Base-by-base conservation (phyloP, 2,888 invertebrate genomes). In the Stictocephala bisonia region DNA sequence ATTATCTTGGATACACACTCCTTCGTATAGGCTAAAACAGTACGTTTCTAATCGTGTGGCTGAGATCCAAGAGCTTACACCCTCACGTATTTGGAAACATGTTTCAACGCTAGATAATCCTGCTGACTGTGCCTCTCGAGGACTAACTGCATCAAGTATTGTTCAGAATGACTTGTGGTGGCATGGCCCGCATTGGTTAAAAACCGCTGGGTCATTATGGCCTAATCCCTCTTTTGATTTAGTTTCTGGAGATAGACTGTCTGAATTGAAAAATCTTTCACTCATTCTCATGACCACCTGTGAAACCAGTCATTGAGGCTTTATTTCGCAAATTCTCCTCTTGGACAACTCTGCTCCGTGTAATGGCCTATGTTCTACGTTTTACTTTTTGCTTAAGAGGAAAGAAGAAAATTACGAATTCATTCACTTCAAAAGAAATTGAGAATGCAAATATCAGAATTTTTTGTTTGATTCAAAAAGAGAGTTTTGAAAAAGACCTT, bases 41-140 rank as follows among this genome's bases (percentile, higher is more conserved):
- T 51, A 67, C 53, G 76, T 78, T 6, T 79, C 79, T 0, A 82
- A 82, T 73, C 71, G 81, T 27, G 79, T 82, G 3, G 74, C 78
- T 0, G 66, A 78, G 58, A 80, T 82, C 15, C 79, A 81, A 29
- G 56, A 56, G n/a, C 29, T 26, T 11, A 27, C 15, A 2, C 56
- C 56, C 15, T 56, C 56, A 3, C 15, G 9, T 27, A 11, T 56
- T 7, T 56, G 56, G 56, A 56, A 27, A 27, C 79, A 81, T 66
- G 79, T 81, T 0, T 50, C 74, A 15, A 77, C 79, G 4, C 51
- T 66, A 15, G 58, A 76, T 3, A 82, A 82, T 71, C 80, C 82
- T 0, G 81, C 82, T 3, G 81, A 82, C 40, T 78, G 9, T 13
- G 64, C 2, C 67, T 71, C 0, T 11, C 18, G 1, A 77, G 77